Evolutionary conservation across 2,113 vertebrate genomes (phyloP), one percentile per base, ranked within the genome.

Genomic region (Mionectes macconnelli): DNA sequence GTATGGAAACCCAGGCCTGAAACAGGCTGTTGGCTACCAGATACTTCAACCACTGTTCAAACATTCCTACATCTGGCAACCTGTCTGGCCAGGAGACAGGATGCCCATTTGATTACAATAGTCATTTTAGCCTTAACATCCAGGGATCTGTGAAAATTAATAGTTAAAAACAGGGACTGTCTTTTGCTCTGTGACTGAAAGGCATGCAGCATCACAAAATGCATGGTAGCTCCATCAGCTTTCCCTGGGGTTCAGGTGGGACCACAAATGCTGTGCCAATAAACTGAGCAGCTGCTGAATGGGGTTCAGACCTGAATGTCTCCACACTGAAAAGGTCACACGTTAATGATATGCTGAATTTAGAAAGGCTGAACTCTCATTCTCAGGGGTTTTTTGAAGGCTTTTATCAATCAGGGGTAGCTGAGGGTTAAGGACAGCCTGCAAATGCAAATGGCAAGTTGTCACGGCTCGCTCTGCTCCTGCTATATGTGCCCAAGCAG

Each of bases 401-500:
- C 11, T 81, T 73, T 70, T 60, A 67, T 85, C 55, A 50, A 80
- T 35, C 89, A 84, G 50, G 84, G 10, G 44, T 12, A 2, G 42
- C 30, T 45, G 39, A 89, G 59, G 35, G 56, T 70, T 55, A 47
- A 59, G 52, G 27, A 50, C 76, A 82, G 76, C 19, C 76, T 74
- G 50, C 8, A 69, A 73, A 69, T 39, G 44, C 1, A 3, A 83
- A 76, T 50, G 37, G 42, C 25, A 80, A 63, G 68, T 21, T 40
- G 64, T 60, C 66, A 55, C 70, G 60, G 78, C 60, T 75, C 0
- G 0, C 52, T 75, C 70, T 27, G 45, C 4, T 53, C 80, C 10
- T 0, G 3, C 59, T 0, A 0, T 3, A 37, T 11, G 4, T 23
- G 66, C 53, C 62, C 35, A 28, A 44, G 44, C 31, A 31, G 68